Evolutionary conservation across 2,888 invertebrate species (phyloP), one percentile per base, ranked within the genome.

Genomic region (Dichetophora obliterata): DNA sequence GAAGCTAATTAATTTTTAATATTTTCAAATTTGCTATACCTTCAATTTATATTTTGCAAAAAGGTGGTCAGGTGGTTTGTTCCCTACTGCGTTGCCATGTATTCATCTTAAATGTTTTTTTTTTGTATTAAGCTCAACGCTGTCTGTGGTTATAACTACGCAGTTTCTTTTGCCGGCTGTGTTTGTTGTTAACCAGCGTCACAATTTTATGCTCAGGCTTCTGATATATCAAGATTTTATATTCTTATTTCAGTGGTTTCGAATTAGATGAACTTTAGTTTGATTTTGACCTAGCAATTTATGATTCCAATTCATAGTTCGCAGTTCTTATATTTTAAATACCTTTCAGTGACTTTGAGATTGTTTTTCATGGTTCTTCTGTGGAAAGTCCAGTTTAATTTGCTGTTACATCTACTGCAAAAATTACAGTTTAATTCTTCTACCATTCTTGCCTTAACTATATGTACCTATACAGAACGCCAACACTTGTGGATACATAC

Each of bases 111-210:
- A 11, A 11, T 11, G 43, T 11, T 43, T 11, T 43, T 43, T 43
- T 43, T 3, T 43, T 11, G 6, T 6, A n/a, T n/a, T n/a, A n/a
- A n/a, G 43, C 43, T 43, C 11, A 14, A 43, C 43, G 43, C 14
- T 43, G 43, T 43, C 43, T 43, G 43, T 43, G 14, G 11, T 43
- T 43, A 43, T 14, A 50, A 68, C 50, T 68, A 68, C 68, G 68
- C 68, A 68, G 68, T 68, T 68, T 68, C 48, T 68, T 48, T 22
- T 14, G 22, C 22, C 11, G 48, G 22, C 24, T 68, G 16, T 37
- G 3, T 37, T 66, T 37, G 16, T 34, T 19, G 31, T 37, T 14
- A 54, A 54, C 2, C 6, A 4, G 9, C 14, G 66, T 27, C 3
- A 24, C 66, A 66, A 34, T n/a, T 14, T 66, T 37, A 65, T 16